Conservation (phyloP, 2,888 invertebrate genomes). For the Aelia acuminata region DNA sequence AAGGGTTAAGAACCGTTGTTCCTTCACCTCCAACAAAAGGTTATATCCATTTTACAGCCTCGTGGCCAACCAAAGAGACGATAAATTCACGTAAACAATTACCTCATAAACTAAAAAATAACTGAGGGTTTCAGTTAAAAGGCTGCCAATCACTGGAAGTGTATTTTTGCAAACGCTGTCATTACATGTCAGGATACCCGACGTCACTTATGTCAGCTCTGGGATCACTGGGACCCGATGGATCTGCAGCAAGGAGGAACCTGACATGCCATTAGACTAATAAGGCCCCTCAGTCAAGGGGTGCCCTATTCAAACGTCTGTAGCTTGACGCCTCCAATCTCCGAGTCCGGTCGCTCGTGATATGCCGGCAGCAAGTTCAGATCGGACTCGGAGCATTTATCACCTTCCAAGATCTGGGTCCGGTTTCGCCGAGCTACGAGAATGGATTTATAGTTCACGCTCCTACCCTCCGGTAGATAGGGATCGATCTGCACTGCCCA, state of each 20-base stretch:
- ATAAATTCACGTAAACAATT: neutral
- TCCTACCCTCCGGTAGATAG: neutral
- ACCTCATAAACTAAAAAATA: neutral
- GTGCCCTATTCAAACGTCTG: conserved; percentile 30
- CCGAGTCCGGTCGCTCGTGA: neutral
- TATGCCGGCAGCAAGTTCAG: conserved; percentile 29
- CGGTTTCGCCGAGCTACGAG: neutral
- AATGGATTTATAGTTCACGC: conserved; percentile 40
- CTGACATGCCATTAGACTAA: conserved; percentile 36
- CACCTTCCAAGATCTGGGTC: neutral
- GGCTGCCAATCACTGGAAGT: neutral
- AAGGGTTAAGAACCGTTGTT: neutral
- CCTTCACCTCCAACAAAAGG: neutral
- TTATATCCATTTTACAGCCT: neutral
- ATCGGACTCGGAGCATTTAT: conserved; percentile 3
- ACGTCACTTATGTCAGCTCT: neutral
- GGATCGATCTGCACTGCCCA: neutral
- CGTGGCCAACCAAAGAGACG: neutral
- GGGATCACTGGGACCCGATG: neutral
- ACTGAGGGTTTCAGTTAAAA: neutral
- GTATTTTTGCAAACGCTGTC: neutral
- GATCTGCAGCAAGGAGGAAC: neutral
- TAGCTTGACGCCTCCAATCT: neutral
- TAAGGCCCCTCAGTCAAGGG: neutral
- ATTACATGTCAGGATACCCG: neutral